Evolutionary conservation across 2,113 vertebrate species (phyloP).

Genomic region (Panthera leo): DNA sequence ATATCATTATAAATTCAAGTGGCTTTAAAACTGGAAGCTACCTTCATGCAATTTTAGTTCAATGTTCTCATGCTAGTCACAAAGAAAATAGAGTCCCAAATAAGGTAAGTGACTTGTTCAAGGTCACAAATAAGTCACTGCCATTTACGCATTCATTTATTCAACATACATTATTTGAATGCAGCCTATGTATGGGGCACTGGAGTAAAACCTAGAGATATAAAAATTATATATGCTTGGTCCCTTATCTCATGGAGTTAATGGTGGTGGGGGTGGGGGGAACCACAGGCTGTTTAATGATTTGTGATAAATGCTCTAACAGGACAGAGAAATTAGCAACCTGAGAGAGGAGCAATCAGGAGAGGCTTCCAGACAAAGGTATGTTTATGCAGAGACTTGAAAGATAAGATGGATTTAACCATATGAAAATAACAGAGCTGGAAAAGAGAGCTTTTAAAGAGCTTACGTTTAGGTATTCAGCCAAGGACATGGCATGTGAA

Average conservation of each 20-base stretch:
- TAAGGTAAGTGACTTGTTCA: conserved; percentile 2
- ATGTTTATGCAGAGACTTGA: background rate
- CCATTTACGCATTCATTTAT: background rate
- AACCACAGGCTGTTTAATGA: background rate
- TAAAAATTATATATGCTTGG: background rate
- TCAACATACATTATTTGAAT: background rate
- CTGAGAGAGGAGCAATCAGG: background rate
- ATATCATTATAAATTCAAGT: background rate
- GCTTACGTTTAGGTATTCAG: background rate
- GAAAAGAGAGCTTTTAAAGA: background rate
- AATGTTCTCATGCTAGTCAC: background rate
- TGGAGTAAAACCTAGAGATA: background rate
- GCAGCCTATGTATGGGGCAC: background rate
- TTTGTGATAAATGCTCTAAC: background rate
- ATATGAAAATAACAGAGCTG: background rate
- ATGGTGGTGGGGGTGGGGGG: background rate
- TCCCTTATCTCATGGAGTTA: background rate
- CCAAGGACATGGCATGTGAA: background rate
- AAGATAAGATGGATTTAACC: conserved; percentile 15
- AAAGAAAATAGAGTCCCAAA: background rate
- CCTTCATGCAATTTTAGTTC: conserved; percentile 23
- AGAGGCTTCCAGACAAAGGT: background rate
- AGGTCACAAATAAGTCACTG: background rate
- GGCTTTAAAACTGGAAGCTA: conserved; percentile 37
- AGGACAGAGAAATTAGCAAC: background rate